Evolutionary conservation across 2,797 vertebrate species (phyloP).

Genomic region (Tenualosa ilisha): DNA sequence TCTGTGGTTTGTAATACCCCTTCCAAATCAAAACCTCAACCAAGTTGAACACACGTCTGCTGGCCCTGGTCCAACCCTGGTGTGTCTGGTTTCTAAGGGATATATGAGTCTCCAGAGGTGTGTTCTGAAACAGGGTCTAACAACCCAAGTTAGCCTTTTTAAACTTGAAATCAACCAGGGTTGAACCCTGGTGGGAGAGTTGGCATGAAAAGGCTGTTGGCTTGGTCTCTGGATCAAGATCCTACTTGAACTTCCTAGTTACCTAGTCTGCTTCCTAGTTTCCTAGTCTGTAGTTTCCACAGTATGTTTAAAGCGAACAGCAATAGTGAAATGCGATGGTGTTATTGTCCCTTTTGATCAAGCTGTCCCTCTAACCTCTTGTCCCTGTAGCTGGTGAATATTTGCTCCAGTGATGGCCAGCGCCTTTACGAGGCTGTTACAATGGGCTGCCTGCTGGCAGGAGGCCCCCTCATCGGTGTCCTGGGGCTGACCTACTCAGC

Average conservation of each 20-base stretch:
- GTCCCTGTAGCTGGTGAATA: slow-evolving; percentile 77
- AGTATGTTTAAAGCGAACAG: not conserved
- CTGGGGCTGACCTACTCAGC: slow-evolving; percentile 77
- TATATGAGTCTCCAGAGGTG: no score
- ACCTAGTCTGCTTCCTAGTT: no score
- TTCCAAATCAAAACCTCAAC: no score
- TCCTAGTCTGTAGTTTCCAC: not conserved
- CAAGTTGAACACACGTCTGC: no score
- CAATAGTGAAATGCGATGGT: not conserved
- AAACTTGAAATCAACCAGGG: no score
- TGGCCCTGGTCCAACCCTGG: no score
- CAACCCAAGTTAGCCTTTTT: no score
- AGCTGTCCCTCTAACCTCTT: not conserved
- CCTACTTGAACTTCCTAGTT: not conserved
- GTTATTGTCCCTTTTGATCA: not conserved
- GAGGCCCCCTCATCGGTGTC: slow-evolving; percentile 77
- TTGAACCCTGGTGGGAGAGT: no score
- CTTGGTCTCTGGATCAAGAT: not conserved
- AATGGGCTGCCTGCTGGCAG: slow-evolving; percentile 74
- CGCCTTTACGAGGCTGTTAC: slow-evolving; percentile 77
- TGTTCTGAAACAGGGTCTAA: no score
- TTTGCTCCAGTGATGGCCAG: slow-evolving; percentile 81
- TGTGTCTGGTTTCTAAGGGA: no score
- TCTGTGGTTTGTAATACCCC: no score
- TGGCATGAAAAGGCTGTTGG: no score